Conservation (phyloP, 2,113 vertebrate species). For the Deroptyus accipitrinus region DNA sequence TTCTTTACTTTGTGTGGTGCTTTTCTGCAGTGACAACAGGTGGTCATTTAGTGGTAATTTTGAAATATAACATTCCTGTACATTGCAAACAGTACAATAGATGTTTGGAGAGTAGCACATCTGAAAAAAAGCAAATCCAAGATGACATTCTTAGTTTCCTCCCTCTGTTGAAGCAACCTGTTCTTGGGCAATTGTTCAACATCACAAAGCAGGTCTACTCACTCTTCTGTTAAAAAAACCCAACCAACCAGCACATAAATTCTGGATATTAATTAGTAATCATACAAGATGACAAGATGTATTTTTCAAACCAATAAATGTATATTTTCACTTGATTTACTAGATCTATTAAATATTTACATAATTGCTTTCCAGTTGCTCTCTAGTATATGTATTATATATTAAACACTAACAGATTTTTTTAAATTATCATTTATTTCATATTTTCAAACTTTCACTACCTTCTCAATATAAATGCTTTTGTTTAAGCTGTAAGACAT, state of each 20-base stretch:
- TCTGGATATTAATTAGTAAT: neutral
- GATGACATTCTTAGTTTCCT: neutral
- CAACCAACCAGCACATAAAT: neutral
- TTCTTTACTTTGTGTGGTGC: neutral
- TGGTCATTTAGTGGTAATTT: conserved; percentile 4
- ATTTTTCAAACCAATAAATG: neutral
- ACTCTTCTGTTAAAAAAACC: neutral
- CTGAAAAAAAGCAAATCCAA: neutral
- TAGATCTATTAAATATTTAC: neutral
- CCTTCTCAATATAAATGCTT: neutral
- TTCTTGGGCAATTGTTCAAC: neutral
- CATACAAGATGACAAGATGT: neutral
- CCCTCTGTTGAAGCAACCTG: neutral
- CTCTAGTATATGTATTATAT: neutral
- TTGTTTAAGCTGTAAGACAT: neutral
- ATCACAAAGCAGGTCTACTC: neutral
- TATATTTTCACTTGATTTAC: neutral
- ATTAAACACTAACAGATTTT: neutral
- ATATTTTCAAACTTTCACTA: neutral
- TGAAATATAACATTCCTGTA: neutral
- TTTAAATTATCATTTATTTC: neutral
- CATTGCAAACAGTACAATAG: neutral
- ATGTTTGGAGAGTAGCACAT: neutral
- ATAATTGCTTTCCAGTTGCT: neutral
- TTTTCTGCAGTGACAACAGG: conserved; percentile 28